A percentile compares a stretch with the other conserved stretches of the same genome.
Evolutionary conservation across 1,140 invertebrate genomes (phyloP).

Genomic region (Proales similis): DNA sequence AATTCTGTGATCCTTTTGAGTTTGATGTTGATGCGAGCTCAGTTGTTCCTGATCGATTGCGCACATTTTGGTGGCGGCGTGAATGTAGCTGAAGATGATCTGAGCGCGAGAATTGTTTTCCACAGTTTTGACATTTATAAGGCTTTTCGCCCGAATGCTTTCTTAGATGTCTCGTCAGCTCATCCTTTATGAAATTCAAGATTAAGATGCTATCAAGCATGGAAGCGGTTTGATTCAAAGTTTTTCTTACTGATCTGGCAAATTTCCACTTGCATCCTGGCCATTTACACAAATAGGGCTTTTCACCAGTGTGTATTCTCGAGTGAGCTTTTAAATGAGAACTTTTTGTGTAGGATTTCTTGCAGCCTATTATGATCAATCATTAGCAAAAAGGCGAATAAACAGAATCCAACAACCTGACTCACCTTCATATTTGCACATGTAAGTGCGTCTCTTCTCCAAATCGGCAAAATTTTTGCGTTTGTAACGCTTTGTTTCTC

Average conservation of each 20-base stretch:
- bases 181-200: slow-evolving; percentile 36
- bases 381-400: too few species aligned
- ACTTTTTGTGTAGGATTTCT: slow-evolving; percentile 66
- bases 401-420: background rate
- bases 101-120: slow-evolving; percentile 81
- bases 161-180: slow-evolving; percentile 57
- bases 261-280: slow-evolving; percentile 78
- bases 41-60: too few species aligned
- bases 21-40: too few species aligned
- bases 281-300: slow-evolving; percentile 72
- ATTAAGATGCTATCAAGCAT: background rate
- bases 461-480: slow-evolving; percentile 32
- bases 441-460: slow-evolving; percentile 34
- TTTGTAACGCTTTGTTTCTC: slow-evolving; percentile 36
- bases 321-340: slow-evolving; percentile 66
- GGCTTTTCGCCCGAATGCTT: slow-evolving; percentile 94
- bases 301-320: slow-evolving; percentile 58
- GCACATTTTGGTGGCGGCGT: background rate
- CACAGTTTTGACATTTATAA: slow-evolving; percentile 90
- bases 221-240: background rate
- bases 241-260: slow-evolving; percentile 59
- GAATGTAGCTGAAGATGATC: slow-evolving; percentile 66
- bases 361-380: slow-evolving; percentile 55
- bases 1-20: background rate
- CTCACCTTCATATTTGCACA: slow-evolving; percentile 36